phyloP scores from a whole-genome alignment of 2,888 invertebrate species.

The Nomada lathburiana region DNA sequence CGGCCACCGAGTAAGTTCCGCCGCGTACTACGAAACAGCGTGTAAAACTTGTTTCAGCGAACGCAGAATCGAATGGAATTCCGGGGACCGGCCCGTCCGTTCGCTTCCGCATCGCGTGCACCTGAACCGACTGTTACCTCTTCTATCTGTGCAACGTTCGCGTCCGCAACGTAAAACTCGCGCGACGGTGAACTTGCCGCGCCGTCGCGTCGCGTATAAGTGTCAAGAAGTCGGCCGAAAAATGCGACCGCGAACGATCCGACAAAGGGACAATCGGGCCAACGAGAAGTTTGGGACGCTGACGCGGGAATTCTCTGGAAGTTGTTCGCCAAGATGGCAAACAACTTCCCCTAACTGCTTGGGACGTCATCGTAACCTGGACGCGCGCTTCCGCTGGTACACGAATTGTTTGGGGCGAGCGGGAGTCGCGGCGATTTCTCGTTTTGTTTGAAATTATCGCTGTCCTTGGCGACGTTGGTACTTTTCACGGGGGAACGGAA shows the following conservation, averaged over 20 bases:
- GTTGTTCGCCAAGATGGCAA: constrained; percentile 32
- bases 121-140: constrained; percentile 62
- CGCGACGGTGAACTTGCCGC: constrained; percentile 45
- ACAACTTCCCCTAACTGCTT: constrained; percentile 33
- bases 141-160: constrained; percentile 54
- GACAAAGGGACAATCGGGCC: constrained; percentile 30
- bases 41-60: constrained; percentile 66
- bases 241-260: constrained; percentile 56
- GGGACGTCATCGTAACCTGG: constrained; percentile 21
- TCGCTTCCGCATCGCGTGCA: constrained; percentile 63
- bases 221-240: constrained; percentile 73
- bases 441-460: too few species aligned
- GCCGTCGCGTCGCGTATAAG: constrained; percentile 41
- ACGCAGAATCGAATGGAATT: constrained; percentile 69
- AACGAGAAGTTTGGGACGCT: constrained; percentile 20
- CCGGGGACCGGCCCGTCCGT: constrained; percentile 51
- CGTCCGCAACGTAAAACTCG: constrained; percentile 65
- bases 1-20: constrained; percentile 29
- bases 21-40: constrained; percentile 47
- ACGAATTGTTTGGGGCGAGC: background rate
- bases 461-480: too few species aligned
- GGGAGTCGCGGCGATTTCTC: too few species aligned
- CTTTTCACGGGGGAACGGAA: too few species aligned
- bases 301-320: constrained; percentile 23
- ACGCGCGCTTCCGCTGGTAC: background rate